Base-by-base conservation (phyloP, 2,888 invertebrate genomes). In the Apamea anceps region DNA sequence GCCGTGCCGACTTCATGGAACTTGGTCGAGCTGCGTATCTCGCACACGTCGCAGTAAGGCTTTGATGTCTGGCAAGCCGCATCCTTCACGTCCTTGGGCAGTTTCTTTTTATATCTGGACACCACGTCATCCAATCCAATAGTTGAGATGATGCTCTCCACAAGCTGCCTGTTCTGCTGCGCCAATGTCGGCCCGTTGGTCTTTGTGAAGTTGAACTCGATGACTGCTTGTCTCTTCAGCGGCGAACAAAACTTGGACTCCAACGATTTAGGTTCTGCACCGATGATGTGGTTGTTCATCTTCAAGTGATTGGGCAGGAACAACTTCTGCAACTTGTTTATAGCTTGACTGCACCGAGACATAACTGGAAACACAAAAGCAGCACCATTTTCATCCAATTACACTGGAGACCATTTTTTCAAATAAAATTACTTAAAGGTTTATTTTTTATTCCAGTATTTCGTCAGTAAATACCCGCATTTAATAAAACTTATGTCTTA, bases 331-430 rank as follows among this genome's bases (percentile, higher is more conserved):
- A 96, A 91, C 87, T 93, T 95, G 79, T 77, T 80, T 85, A 96
- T 84, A 82, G 96, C 96, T 90, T 91, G 87, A 88, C 91, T 89
- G 93, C 96, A 96, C 90, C 96, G 96, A 92, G 92, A 93, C 87
- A 96, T 88, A 91, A 96, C 97, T 97, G 97, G 84, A 94, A 96
- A 93, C 88, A 94, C 90, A 94, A 93, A 92, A 93, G 90, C 88
- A 86, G 85, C 87, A 85, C 84, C 71, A 84, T 80, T 82, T 85
- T 88, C 86, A 88, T 85, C 37, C 37, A 86, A 84, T 80, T 78
- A 81, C 77, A 86, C 77, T 80, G 45, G 15, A 37, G 57, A 25
- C 25, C 2, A 18, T 13, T 63, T 60, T 79, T 54, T 42, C 2
- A 37, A 66, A 67, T 48, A 37, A 78, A 78, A 37, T 45, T n/a